Conservation (phyloP, 53 echinoderm and acorn worm species). For the Echinometra lucunter region DNA sequence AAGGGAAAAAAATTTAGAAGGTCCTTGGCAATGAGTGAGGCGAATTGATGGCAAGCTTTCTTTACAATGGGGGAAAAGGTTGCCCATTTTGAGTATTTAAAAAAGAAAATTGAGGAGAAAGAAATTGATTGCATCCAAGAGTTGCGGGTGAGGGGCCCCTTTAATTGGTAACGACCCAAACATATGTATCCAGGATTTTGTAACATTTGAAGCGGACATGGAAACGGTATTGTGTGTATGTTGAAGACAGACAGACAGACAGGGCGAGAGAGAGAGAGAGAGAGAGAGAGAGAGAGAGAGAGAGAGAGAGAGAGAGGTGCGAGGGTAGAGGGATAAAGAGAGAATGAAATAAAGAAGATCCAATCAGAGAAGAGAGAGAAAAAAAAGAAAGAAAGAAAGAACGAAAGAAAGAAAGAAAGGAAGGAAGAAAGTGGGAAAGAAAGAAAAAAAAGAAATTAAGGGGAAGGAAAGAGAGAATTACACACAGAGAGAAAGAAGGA, state of each 20-base stretch:
- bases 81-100: background rate
- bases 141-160: background rate
- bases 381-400: background rate
- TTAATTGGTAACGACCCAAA: slow-evolving; percentile 38
- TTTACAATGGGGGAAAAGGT: background rate
- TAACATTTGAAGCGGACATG: background rate
- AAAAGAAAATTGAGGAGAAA: background rate
- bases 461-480: too few species aligned
- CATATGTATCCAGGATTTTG: background rate
- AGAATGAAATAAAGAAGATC: too few species aligned
- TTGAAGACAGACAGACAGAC: background rate
- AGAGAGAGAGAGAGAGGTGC: background rate
- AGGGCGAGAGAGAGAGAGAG: background rate
- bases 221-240: background rate
- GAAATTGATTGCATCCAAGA: background rate
- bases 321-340: background rate
- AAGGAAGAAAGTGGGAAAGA: background rate
- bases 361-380: background rate
- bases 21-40: background rate
- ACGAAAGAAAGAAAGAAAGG: background rate
- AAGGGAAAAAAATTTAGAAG: background rate
- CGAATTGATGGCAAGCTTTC: slow-evolving; percentile 5
- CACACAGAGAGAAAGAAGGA: background rate
- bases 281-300: background rate
- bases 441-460: background rate